Evolutionary conservation across 2,113 vertebrate species (phyloP), one percentile per base, ranked within the genome.

Genomic region (Fregata magnificens): DNA sequence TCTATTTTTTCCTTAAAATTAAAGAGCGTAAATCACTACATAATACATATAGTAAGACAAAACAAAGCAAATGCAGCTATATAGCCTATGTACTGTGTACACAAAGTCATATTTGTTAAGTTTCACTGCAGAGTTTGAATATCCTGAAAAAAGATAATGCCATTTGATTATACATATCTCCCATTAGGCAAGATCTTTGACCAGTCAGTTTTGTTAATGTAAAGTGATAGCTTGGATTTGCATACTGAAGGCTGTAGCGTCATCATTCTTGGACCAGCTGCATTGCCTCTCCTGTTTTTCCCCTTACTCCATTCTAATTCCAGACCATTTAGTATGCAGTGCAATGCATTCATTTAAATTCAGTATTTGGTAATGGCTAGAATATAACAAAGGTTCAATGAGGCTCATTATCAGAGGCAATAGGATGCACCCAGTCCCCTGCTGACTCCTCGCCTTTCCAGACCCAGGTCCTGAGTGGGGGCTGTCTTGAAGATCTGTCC

Each of bases 281-380:
- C 83, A 16, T 34, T 95, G 22, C 42, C 21, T 83, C 45, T 88
- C 29, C 22, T 26, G 8, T 25, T 71, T 95, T 74, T 59, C 7
- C 36, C 34, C 25, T 78, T 74, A 24, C 36, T 83, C 55, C 71
- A 31, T 69, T 90, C 72, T 42, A 85, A 47, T 93, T 74, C 74
- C 31, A 90, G 38, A 61, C 65, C 21, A 42, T 71, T 95, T 95
- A 44, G 58, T 62, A 70, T 96, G 29, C 52, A 87, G 14, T 55
- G 14, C 45, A 67, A 8, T 49, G 25, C 52, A 24, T 61, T 91
- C 20, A 91, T 98, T 97, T 92, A 95, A 95, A 97, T 95, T 79
- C 56, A 71, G 32, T 55, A 40, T 71, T 92, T 79, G 38, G 18
- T 61, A 50, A 73, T 82, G 70, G 34, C 47, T 56, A 42, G 53